A percentile compares a stretch with the other conserved stretches of the same genome.
phyloP scores from a whole-genome alignment of 2,888 invertebrate species.

The Tiliacea citrago region DNA sequence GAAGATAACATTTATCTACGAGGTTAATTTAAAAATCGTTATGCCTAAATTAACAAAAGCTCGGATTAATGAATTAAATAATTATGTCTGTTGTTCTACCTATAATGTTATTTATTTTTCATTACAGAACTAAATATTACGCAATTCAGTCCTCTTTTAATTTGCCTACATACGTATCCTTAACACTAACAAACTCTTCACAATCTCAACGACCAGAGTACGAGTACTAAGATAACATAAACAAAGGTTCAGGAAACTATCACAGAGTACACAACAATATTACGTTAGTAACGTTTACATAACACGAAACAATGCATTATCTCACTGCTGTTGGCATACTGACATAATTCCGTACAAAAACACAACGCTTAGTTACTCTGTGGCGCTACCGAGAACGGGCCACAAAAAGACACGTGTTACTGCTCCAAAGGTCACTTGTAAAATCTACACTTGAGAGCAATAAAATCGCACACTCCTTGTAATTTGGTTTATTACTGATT shows the following conservation, averaged over 20 bases:
- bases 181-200: slow-evolving; percentile 1
- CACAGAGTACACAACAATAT: slow-evolving; percentile 34
- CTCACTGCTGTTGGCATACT: slow-evolving; percentile 47
- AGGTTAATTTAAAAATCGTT: slow-evolving; percentile 9
- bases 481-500: too few species aligned
- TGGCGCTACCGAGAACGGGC: slow-evolving; percentile 33
- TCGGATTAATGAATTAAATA: neutral
- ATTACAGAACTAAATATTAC: neutral
- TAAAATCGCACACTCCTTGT: too few species aligned
- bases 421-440: slow-evolving; percentile 55
- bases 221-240: slow-evolving; percentile 31
- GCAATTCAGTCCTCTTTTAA: neutral
- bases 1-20: neutral
- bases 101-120: neutral
- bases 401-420: slow-evolving; percentile 37
- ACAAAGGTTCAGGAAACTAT: slow-evolving; percentile 50
- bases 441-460: too few species aligned
- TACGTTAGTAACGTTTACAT: slow-evolving; percentile 29
- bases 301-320: slow-evolving; percentile 50
- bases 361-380: slow-evolving; percentile 32
- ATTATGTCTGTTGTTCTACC: neutral
- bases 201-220: slow-evolving; percentile 17
- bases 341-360: slow-evolving; percentile 48
- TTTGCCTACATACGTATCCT: neutral
- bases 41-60: neutral